These are phyloP conservation scores for Epizoanthus rinbou DNA, from an alignment of 92 coral and sea anemone genomes.

Conservation along the genomic window DNA sequence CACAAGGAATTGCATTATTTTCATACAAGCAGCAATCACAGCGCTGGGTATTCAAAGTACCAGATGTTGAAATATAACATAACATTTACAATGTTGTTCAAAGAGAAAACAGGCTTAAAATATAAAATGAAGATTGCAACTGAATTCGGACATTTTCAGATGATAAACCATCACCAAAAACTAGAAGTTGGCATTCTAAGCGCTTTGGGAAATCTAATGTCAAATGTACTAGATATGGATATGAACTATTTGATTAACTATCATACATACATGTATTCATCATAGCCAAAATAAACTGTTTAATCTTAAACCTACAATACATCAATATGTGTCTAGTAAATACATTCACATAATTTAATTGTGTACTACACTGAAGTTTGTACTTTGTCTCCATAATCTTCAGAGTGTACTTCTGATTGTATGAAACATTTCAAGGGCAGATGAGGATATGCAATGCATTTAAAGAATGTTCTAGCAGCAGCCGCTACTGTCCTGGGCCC, in stretches of 20 bases:
- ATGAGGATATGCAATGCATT: conserved; percentile 8
- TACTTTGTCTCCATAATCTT: too few relatives aligned
- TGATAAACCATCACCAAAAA: neutral
- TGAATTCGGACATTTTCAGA: neutral
- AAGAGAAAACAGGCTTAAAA: conserved; percentile 24
- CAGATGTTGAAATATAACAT: neutral
- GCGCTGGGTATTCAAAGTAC: neutral
- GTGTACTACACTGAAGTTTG: neutral
- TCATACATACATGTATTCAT: neutral
- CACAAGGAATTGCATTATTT: neutral
- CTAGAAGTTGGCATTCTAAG: neutral
- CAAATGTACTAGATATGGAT: neutral
- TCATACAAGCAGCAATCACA: neutral
- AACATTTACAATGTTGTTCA: neutral
- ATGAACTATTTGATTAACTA: neutral
- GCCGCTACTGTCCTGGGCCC: conserved; percentile 96
- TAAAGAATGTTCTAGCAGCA: conserved; percentile 68
- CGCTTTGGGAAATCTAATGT: neutral
- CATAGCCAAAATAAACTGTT: conserved; percentile 22
- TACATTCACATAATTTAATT: conserved; percentile 39
- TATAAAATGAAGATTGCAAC: conserved; percentile 24
- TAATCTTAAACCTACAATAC: conserved; percentile 29
- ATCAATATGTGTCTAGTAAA: conserved; percentile 25
- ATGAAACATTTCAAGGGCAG: conserved; percentile 25
- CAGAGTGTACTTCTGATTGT: conserved; percentile 25